These are phyloP conservation scores for Macrophya alboannulata DNA, from an alignment of 2,888 invertebrate genomes.

Conservation along the genomic window DNA sequence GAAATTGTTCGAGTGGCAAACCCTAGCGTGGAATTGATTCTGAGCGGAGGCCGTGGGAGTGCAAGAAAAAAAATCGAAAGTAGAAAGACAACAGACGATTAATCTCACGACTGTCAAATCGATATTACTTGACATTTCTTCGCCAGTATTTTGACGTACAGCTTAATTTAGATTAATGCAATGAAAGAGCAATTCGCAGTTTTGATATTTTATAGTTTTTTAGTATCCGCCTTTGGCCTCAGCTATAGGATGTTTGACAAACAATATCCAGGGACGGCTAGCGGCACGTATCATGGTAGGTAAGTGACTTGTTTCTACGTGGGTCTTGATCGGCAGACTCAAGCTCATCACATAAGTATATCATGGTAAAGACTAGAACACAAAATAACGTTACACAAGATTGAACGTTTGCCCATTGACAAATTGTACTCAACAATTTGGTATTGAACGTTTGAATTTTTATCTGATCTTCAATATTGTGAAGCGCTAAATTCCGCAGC, in stretches of 20 bases:
- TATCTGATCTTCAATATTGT: not conserved
- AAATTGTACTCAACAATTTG: not conserved
- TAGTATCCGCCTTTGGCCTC: slow-evolving; percentile 50
- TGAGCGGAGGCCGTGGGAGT: not conserved
- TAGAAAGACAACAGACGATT: slow-evolving; percentile 26
- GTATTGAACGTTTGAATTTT: not conserved
- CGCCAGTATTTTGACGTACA: slow-evolving; percentile 16
- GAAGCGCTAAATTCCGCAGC: not conserved
- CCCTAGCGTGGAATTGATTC: not conserved
- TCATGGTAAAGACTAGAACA: not conserved
- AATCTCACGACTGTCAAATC: slow-evolving; percentile 30
- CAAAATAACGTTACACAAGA: not conserved
- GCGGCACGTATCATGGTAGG: slow-evolving; percentile 72
- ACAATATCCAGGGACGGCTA: slow-evolving; percentile 62
- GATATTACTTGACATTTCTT: slow-evolving; percentile 22
- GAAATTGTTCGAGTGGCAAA: not conserved
- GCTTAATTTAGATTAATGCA: slow-evolving; percentile 59
- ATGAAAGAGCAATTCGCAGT: slow-evolving; percentile 65
- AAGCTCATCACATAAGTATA: not conserved
- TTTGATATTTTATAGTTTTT: slow-evolving; percentile 63
- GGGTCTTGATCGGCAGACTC: not conserved
- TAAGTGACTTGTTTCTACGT: slow-evolving; percentile 60
- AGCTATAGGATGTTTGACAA: slow-evolving; percentile 63
- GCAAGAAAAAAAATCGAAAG: not conserved
- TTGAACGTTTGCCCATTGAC: not conserved